A percentile compares a stretch with the other conserved stretches of the same genome.
Evolutionary conservation across 2,888 invertebrate genomes (phyloP).

Genomic region (Endomychus coccineus): DNA sequence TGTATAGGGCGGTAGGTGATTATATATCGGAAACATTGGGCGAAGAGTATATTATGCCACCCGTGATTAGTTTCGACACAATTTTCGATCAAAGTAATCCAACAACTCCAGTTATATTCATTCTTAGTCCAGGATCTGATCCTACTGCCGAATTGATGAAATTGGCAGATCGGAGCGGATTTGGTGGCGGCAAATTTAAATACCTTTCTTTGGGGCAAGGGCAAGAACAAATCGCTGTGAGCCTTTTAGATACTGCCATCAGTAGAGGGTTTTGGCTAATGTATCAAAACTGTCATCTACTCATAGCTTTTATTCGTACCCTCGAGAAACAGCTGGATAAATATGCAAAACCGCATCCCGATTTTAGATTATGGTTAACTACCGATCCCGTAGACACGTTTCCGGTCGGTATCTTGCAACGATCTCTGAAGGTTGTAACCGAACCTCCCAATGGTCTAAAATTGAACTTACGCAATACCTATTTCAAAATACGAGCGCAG

Average conservation of each 20-base stretch:
- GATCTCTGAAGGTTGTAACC: slow-evolving; percentile 68
- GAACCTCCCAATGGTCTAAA: slow-evolving; percentile 90
- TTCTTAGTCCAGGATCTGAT: slow-evolving; percentile 90
- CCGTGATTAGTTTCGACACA: slow-evolving; percentile 73
- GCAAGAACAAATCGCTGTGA: slow-evolving; percentile 77
- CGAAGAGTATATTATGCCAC: slow-evolving; percentile 82
- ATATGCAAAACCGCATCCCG: slow-evolving; percentile 75
- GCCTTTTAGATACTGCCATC: slow-evolving; percentile 60
- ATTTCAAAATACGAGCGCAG: slow-evolving; percentile 73
- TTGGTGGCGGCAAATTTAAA: slow-evolving; percentile 71
- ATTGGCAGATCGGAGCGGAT: slow-evolving; percentile 61
- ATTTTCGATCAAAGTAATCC: slow-evolving; percentile 82
- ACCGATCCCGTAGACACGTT: slow-evolving; percentile 82
- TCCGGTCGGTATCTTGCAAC: slow-evolving; percentile 83
- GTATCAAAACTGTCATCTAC: slow-evolving; percentile 86
- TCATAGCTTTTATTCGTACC: slow-evolving; percentile 69
- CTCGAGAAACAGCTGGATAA: slow-evolving; percentile 79
- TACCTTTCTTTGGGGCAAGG: slow-evolving; percentile 90
- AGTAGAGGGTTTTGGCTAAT: slow-evolving; percentile 83
- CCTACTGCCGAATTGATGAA: slow-evolving; percentile 82
- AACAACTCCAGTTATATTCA: slow-evolving; percentile 82
- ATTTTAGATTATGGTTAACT: slow-evolving; percentile 88
- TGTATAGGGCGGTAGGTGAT: slow-evolving; percentile 76
- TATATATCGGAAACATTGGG: slow-evolving; percentile 80
- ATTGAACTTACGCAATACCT: slow-evolving; percentile 80